A percentile compares a stretch with the other conserved stretches of the same genome.
Conservation (phyloP, 2,797 vertebrate species). For the Gymnopithys bicolor region DNA sequence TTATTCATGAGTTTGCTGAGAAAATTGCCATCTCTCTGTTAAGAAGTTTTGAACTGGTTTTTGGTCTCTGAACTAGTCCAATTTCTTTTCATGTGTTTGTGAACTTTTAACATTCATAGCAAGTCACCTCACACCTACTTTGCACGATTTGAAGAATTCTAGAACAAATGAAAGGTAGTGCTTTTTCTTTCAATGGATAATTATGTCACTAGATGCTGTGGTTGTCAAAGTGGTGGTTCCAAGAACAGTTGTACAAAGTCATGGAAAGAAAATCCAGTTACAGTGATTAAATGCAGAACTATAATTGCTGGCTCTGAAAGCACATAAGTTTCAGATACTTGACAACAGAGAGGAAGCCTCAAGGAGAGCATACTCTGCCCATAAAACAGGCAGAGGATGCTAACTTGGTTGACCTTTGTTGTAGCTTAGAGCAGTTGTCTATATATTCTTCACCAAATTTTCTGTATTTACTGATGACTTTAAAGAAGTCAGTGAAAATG, state of each 20-base stretch:
- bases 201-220: background rate
- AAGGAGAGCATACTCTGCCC: background rate
- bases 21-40: background rate
- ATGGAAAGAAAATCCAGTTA: background rate
- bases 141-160: background rate
- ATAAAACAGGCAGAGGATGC: background rate
- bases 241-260: background rate
- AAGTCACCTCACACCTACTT: background rate
- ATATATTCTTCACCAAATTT: background rate
- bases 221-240: background rate
- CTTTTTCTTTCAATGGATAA: background rate
- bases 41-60: background rate
- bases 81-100: background rate
- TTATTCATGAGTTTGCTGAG: background rate
- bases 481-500: background rate
- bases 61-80: background rate
- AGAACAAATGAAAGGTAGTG: background rate
- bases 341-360: background rate
- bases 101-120: background rate
- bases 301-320: background rate
- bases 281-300: background rate
- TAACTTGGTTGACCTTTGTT: background rate
- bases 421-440: background rate
- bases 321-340: background rate
- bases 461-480: background rate